phyloP scores from a whole-genome alignment of 1,140 invertebrate species.

The Diabrotica undecimpunctata region DNA sequence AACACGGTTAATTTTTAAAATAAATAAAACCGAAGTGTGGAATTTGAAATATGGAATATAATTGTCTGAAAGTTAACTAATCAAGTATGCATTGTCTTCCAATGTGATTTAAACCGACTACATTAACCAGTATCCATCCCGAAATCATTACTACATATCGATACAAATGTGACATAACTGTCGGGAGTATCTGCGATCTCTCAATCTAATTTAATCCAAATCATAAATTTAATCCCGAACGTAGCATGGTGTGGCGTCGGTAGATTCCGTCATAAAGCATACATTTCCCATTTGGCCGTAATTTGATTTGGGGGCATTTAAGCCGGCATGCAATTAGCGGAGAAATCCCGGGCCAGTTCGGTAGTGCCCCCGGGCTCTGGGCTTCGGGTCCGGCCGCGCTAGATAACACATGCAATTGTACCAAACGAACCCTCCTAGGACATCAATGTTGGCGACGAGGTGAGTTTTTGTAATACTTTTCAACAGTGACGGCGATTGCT shows the following conservation, averaged over 20 bases:
- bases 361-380: neutral
- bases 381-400: neutral
- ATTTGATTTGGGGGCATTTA: slow-evolving; percentile 24
- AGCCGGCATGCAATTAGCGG: slow-evolving; percentile 19
- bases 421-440: slow-evolving; percentile 13
- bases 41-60: too few relatives aligned
- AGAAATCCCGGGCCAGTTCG: slow-evolving; percentile 11
- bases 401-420: slow-evolving; percentile 14
- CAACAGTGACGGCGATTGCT: neutral
- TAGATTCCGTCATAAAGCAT: slow-evolving; percentile 14
- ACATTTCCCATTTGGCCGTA: slow-evolving; percentile 19
- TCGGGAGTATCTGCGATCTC: neutral
- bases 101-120: too few relatives aligned
- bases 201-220: slow-evolving; percentile 13
- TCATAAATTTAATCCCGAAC: slow-evolving; percentile 14
- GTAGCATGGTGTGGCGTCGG: neutral
- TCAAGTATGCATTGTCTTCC: too few relatives aligned
- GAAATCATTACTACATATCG: too few relatives aligned
- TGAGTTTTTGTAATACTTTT: neutral
- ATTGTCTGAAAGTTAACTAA: too few relatives aligned
- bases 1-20: too few relatives aligned
- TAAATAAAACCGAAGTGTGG: too few relatives aligned
- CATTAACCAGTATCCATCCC: too few relatives aligned
- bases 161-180: neutral
- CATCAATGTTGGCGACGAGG: slow-evolving; percentile 1